phyloP scores from a whole-genome alignment of 1,140 invertebrate species.

The Drosophila pectinifera region DNA sequence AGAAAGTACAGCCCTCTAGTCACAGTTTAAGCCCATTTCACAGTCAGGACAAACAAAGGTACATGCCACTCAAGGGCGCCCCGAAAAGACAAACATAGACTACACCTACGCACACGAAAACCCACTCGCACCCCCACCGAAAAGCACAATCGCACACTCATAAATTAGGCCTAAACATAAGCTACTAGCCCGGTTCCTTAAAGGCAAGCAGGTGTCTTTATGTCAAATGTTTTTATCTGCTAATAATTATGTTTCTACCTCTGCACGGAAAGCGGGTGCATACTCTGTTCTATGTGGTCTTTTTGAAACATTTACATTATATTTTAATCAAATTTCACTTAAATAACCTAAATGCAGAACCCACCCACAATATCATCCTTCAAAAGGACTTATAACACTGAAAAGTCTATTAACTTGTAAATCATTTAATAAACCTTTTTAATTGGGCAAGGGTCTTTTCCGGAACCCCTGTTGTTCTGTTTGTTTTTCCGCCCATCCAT shows the following conservation, averaged over 20 bases:
- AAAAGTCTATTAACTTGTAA: not conserved
- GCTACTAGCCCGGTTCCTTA: conserved; percentile 15
- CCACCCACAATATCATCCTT: no score
- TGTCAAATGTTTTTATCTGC: not conserved
- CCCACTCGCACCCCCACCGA: conserved; percentile 11
- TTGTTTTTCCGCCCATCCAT: conserved; percentile 2
- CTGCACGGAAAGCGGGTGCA: no score
- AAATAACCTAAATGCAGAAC: not conserved
- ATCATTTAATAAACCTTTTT: conserved; percentile 2
- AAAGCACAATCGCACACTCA: conserved; percentile 16
- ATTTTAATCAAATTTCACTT: not conserved
- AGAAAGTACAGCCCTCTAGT: conserved; percentile 80
- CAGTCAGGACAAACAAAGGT: conserved; percentile 80
- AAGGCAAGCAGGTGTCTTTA: no score
- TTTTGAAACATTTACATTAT: not conserved
- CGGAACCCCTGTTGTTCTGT: not conserved
- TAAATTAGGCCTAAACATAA: conserved; percentile 9
- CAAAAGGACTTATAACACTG: no score
- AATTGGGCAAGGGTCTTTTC: not conserved
- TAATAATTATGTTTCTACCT: not conserved
- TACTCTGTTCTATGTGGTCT: not conserved
- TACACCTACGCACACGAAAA: conserved; percentile 23
- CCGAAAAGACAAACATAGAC: conserved; percentile 12
- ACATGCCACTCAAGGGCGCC: conserved; percentile 43
- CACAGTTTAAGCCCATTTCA: conserved; percentile 80